Evolutionary conservation across 1,140 invertebrate genomes (phyloP).

Genomic region (Sitophilus oryzae): DNA sequence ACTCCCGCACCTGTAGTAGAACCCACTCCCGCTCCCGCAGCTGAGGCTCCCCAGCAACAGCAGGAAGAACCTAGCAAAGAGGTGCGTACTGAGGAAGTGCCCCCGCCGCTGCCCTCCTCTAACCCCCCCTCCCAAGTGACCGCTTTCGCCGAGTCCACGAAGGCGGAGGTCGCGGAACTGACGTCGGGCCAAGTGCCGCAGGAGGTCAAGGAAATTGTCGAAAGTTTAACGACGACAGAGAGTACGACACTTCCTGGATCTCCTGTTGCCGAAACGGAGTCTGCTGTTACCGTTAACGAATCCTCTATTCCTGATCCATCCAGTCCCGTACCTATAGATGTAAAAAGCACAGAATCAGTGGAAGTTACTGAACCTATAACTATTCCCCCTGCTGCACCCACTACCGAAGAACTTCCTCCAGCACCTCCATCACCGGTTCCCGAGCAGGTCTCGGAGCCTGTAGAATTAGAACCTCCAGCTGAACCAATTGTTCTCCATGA

Average conservation of each 20-base stretch:
- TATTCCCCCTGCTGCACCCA: constrained; percentile 2
- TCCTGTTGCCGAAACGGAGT: constrained; percentile 14
- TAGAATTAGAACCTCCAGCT: constrained; percentile 3
- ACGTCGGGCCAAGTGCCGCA: constrained; percentile 19
- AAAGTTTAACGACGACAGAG: constrained; percentile 5
- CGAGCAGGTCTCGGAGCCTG: constrained; percentile 12
- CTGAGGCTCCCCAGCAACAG: constrained; percentile 22
- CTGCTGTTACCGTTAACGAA: neutral
- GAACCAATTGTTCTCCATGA: constrained; percentile 14
- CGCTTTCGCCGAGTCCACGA: constrained; percentile 43
- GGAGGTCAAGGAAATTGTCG: constrained; percentile 1
- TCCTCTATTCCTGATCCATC: neutral
- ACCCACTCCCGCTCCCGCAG: constrained; percentile 19
- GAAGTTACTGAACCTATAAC: neutral
- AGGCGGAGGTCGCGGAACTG: constrained; percentile 33
- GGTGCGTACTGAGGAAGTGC: constrained; percentile 45
- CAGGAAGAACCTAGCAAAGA: constrained; percentile 37
- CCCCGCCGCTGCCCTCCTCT: constrained; percentile 43
- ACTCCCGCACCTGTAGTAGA: constrained; percentile 25
- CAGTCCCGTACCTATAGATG: neutral
- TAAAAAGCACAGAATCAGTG: neutral
- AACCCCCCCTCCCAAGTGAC: constrained; percentile 42
- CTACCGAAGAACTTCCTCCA: constrained; percentile 20
- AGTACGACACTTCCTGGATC: constrained; percentile 12
- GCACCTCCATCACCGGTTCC: constrained; percentile 19